Base-by-base conservation (phyloP, 2,113 vertebrate species). In the Peromyscus californicus region DNA sequence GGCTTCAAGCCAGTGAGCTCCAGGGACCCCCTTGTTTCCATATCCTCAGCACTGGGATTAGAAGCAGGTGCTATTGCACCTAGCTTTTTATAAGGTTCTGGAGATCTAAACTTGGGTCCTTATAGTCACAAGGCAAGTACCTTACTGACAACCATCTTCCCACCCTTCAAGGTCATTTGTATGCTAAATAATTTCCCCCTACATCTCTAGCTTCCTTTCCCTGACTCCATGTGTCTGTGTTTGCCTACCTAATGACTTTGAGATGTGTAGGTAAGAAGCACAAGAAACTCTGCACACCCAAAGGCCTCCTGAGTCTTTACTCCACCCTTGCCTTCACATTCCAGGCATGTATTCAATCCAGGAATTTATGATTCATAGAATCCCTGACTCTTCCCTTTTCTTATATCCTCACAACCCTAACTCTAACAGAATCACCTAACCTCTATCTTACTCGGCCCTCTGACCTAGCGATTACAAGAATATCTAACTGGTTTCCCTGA, bases 281-380 rank as follows among this genome's bases (percentile, higher is more conserved):
- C 36, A 70, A 65, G 42, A 67, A 85, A 90, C 13, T 45, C 36
- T 45, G 0, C 0, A 75, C 0, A 24, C 42, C 5, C 51, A 7
- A 59, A 33, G 29, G 19, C 45, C 45, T 85, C 17, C 8, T 54
- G 51, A 24, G 31, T 65, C 70, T 82, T 21, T 17, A 8, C 19
- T 84, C 79, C 31, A 16, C 29, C 5, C 42, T 59, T 65, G 2
- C 45, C 36, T 89, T 65, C 45, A 79, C 24, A 15, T 76, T 80
- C 45, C 12, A 65, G 82, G 29, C 16, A 24, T 17, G 3, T 63
- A 79, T 65, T 70, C 22, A 92, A 88, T 54, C 6, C 61, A 74
- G 85, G 89, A 54, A 72, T 29, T 19, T 57, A 39, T 29, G 51
- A 2, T 19, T 67, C n/a, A 22, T 36, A 12, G 69, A 29, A 51